Base-by-base conservation (phyloP, 1,140 invertebrate genomes). In the Drosophila trapezifrons region DNA sequence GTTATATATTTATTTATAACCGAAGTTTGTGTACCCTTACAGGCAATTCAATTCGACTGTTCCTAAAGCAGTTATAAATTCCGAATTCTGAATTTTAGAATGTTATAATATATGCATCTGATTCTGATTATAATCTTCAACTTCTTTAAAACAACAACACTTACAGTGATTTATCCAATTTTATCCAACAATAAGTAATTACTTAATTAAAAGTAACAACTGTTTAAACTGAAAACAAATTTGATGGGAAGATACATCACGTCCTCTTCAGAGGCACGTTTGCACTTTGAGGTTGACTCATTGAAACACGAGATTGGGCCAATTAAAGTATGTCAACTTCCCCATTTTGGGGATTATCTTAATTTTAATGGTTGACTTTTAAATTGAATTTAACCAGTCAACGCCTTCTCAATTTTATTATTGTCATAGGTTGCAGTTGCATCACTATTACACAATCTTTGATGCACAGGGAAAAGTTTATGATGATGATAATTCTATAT, bases 271-370 rank as follows among this genome's bases (percentile, higher is more conserved):
- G n/a, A 35, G 57, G 4, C 54, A 43, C 37, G 40, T 62, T 32
- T 62, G 38, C 38, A 18, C 25, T 62, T 35, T 18, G 12, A 63
- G 22, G 20, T 62, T 35, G 15, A 15, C 37, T 15, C 38, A 60
- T 60, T 57, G 2, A 18, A 57, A 27, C n/a, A 12, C 46, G 7
- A 1, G 18, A 65, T 65, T 49, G 7, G 9, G 13, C 27, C 35
- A 69, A 66, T 69, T 69, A 69, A 69, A 35, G 45, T 35, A 25
- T 27, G 35, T 22, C 25, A 65, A 20, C 27, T 49, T 49, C 43
- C 45, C 59, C 59, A 8, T 51, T 56, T 70, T 38, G 22, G 64
- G 67, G 8, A 25, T 37, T 15, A 38, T 38, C 17, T 54, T 45
- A 52, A 45, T 38, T 70, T 32, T 37, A 70, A 56, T 22, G 7